Evolutionary conservation across 2,888 invertebrate species (phyloP).

Genomic region (Nomada hirtipes): DNA sequence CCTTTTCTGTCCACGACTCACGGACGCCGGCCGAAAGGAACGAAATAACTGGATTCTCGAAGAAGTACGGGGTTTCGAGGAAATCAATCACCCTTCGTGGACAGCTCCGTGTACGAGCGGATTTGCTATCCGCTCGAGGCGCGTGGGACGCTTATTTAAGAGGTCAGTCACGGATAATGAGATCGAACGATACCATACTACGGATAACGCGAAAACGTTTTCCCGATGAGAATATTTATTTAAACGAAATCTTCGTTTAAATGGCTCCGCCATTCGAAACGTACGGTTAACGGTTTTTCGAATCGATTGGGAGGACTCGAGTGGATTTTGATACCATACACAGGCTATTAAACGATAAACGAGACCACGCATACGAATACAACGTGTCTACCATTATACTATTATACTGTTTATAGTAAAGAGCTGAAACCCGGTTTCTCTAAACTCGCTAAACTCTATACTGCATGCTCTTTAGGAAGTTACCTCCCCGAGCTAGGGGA

Average conservation of each 20-base stretch:
- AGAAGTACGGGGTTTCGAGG: conserved; percentile 26
- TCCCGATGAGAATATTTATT: background rate
- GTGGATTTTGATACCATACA: background rate
- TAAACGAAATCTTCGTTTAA: background rate
- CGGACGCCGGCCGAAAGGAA: conserved; percentile 27
- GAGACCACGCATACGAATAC: background rate
- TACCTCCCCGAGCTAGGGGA: background rate
- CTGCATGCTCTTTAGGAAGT: background rate
- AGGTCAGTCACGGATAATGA: background rate
- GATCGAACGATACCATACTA: background rate
- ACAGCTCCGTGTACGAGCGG: conserved; percentile 11
- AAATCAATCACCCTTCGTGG: conserved; percentile 38
- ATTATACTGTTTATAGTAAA: background rate
- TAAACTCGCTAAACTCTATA: background rate
- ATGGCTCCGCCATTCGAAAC: background rate
- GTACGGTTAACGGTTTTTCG: background rate
- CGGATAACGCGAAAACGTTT: background rate
- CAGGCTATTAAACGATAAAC: background rate
- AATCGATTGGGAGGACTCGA: background rate
- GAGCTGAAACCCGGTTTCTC: background rate
- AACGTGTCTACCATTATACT: background rate
- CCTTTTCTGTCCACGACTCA: conserved; percentile 20
- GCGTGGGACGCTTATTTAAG: conserved; percentile 12
- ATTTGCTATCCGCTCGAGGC: conserved; percentile 15
- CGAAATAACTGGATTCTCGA: conserved; percentile 39